Percentiles rank a stretch among this genome's conserved stretches.
Evolutionary conservation across 2,113 vertebrate genomes (phyloP).

Genomic region (Burhinus bistriatus): DNA sequence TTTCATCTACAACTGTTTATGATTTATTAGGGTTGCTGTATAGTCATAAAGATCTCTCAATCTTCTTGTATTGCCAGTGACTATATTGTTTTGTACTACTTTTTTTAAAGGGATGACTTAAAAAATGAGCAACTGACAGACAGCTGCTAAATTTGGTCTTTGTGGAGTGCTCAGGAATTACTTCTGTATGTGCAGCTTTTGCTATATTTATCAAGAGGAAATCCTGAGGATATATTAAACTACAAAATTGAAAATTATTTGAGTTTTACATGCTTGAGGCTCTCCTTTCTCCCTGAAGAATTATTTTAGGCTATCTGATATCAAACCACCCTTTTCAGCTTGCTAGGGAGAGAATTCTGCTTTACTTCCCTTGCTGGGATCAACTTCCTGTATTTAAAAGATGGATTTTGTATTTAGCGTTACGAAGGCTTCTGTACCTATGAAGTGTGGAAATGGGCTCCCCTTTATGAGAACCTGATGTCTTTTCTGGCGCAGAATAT

Average conservation of each 20-base stretch:
- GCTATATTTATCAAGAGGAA: conserved; percentile 50
- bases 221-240: conserved; percentile 60
- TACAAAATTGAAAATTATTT: conserved; percentile 21
- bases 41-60: not conserved
- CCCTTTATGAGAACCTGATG: not conserved
- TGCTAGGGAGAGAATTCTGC: not conserved
- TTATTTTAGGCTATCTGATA: conserved; percentile 22
- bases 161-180: not conserved
- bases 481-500: not conserved
- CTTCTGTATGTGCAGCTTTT: not conserved
- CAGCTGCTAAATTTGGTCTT: conserved; percentile 12
- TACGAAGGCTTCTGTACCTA: not conserved
- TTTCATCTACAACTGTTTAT: not conserved
- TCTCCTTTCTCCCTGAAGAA: not conserved
- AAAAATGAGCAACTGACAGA: not conserved
- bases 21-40: not conserved
- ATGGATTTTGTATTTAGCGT: not conserved
- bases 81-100: not conserved
- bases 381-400: not conserved
- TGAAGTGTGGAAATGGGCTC: not conserved
- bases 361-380: not conserved
- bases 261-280: not conserved
- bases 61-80: not conserved
- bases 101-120: not conserved
- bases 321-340: not conserved